Evolutionary conservation across 2,113 vertebrate species (phyloP), one percentile per base, ranked within the genome.

Genomic region (Barnardius zonarius): DNA sequence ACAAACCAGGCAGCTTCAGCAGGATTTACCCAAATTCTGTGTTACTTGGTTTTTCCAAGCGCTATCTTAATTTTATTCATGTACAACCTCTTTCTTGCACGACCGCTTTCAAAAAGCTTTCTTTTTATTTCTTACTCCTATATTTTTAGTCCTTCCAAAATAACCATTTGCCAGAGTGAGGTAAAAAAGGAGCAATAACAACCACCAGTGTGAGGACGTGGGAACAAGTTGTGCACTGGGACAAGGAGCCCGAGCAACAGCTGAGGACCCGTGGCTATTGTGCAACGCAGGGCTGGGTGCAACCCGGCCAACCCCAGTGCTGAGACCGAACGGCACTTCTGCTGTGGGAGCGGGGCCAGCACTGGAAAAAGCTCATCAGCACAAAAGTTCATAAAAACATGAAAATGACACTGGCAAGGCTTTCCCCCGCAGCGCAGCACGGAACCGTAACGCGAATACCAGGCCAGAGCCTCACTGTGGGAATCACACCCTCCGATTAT

Each of bases 261-360:
- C 81, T 1, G 2, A 82, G 63, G 19, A 61, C 17, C 11, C 0
- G 0, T 0, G 1, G 59, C 18, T 24, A 1, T 39, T 63, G 79
- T 12, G 74, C 44, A 63, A 83, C 1, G 0, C 39, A 5, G 55
- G 37, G 61, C 62, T 72, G 83, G 64, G 66, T 2, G 6, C 24
- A 23, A 35, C 59, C 86, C 5, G 4, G 77, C 54, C 66, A 68
- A 7, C 10, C 44, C 33, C 19, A 2, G 66, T 4, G 1, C 83
- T n/a, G 52, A 10, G 63, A 75, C 64, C 82, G 48, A 83, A n/a
- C 0, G 17, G 51, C 54, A 25, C 20, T 52, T 46, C 64, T 84
- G 66, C 75, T 2, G 2, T 0, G 5, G 55, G 67, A n/a, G 16
- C 2, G 1, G 28, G 43, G 68, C 64, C 91, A 92, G 83, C 3